Evolutionary conservation across 2,888 invertebrate species (phyloP).

Genomic region (Phengaris arion): DNA sequence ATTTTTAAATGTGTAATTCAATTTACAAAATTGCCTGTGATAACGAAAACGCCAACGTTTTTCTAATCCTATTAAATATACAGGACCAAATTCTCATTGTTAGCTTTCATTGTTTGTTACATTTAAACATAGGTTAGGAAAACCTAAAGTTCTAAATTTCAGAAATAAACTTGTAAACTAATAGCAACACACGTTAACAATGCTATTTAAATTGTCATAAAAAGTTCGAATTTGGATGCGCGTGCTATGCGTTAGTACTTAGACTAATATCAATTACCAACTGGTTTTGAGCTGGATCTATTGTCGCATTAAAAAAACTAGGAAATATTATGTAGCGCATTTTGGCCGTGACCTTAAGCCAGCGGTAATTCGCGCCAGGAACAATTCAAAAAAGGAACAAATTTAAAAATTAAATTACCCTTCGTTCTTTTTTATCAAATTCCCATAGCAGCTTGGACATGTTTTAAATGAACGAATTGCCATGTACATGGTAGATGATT

Average conservation of each 20-base stretch:
- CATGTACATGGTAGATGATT: background rate
- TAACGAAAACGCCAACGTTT: background rate
- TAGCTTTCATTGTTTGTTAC: background rate
- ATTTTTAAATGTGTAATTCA: conserved; percentile 43
- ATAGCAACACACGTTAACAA: background rate
- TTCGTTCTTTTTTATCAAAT: background rate
- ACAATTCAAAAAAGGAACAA: background rate
- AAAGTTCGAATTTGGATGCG: background rate
- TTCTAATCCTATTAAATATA: background rate
- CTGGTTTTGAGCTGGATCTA: background rate
- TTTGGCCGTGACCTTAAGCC: conserved; percentile 3
- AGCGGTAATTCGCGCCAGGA: background rate
- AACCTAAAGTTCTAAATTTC: background rate
- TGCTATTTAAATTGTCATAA: background rate
- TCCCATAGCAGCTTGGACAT: background rate
- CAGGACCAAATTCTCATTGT: background rate
- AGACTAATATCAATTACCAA: background rate
- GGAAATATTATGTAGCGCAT: background rate
- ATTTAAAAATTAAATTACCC: background rate
- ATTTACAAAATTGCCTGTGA: conserved; percentile 12
- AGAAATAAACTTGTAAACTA: background rate
- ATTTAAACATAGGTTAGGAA: conserved; percentile 1
- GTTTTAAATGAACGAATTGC: background rate
- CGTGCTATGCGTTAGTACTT: background rate
- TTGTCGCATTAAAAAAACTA: conserved; percentile 16